Evolutionary conservation across 2,888 invertebrate species (phyloP).

Genomic region (Dugesia japonica): DNA sequence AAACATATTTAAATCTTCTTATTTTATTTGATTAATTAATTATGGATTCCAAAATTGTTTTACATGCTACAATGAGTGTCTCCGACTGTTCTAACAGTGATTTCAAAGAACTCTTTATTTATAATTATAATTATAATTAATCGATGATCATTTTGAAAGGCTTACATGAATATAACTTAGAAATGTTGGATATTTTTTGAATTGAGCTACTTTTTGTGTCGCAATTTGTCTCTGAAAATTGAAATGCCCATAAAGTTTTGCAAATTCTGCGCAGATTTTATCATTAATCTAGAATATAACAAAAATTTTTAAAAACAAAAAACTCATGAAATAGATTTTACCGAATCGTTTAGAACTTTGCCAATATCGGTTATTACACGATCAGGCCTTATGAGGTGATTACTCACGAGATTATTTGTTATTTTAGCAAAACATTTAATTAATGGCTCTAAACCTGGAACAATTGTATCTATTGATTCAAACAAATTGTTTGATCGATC

Average conservation of each 20-base stretch:
- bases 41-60: too few relatives aligned
- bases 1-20: too few relatives aligned
- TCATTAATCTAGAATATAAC: neutral
- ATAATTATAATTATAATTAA: too few relatives aligned
- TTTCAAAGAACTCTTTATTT: too few relatives aligned
- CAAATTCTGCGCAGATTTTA: neutral
- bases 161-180: neutral
- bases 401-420: neutral
- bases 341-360: neutral
- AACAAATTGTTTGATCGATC: neutral
- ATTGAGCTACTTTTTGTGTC: neutral
- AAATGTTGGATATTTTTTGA: neutral
- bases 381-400: neutral
- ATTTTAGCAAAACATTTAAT: conserved; percentile 5
- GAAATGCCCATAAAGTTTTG: neutral
- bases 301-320: neutral
- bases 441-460: neutral
- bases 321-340: neutral
- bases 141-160: too few relatives aligned
- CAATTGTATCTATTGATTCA: neutral
- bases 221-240: neutral
- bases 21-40: too few relatives aligned
- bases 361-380: neutral
- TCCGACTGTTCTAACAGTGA: too few relatives aligned
- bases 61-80: too few relatives aligned